phyloP scores from a whole-genome alignment of 2,888 invertebrate genomes.

The Xanthia icteritia region DNA sequence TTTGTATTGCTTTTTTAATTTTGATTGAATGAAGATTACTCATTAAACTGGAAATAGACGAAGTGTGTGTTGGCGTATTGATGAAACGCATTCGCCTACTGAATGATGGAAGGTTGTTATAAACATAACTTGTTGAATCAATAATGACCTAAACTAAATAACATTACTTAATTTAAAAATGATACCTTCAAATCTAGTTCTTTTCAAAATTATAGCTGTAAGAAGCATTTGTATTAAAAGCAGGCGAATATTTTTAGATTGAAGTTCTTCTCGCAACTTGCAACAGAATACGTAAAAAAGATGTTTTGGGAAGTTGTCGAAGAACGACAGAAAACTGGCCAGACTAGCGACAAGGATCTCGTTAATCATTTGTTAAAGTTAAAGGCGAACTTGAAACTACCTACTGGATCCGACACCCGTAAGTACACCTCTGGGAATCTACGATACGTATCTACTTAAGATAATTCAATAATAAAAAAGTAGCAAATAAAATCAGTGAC shows the following conservation, averaged over 20 bases:
- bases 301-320: slow-evolving; percentile 78
- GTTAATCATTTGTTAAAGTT: slow-evolving; percentile 81
- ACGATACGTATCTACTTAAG: not conserved
- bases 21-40: no score
- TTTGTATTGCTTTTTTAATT: not conserved
- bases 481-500: not conserved
- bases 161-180: no score
- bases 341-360: slow-evolving; percentile 76
- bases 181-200: not conserved
- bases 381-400: slow-evolving; percentile 79
- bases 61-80: no score
- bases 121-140: not conserved
- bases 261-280: slow-evolving; percentile 79
- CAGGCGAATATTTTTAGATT: slow-evolving; percentile 70
- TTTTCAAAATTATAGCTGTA: not conserved
- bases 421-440: slow-evolving; percentile 51
- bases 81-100: not conserved
- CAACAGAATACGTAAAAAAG: slow-evolving; percentile 79
- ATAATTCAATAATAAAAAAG: not conserved
- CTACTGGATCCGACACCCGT: slow-evolving; percentile 73
- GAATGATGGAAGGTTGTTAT: not conserved
- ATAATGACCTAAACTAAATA: not conserved
- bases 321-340: slow-evolving; percentile 71
- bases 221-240: slow-evolving; percentile 6
- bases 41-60: no score